Evolutionary conservation across 2,888 invertebrate genomes (phyloP).

Genomic region (Athalia cordata): DNA sequence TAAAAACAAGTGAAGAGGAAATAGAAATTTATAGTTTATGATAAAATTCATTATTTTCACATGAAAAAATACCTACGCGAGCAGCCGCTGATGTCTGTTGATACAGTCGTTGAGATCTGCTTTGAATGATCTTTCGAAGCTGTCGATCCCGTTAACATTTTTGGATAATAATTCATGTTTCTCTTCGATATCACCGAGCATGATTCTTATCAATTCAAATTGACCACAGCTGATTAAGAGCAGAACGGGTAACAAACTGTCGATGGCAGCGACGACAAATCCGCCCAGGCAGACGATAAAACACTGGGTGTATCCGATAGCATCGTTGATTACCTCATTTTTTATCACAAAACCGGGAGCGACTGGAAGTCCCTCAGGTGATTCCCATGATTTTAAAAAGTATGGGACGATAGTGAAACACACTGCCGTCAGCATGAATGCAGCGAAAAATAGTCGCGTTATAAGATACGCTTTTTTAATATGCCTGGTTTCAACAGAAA

Average conservation of each 20-base stretch:
- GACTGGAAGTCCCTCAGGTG: slow-evolving; percentile 1
- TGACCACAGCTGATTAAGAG: slow-evolving; percentile 27
- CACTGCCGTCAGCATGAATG: neutral
- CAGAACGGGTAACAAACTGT: slow-evolving; percentile 18
- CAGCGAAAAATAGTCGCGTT: slow-evolving; percentile 1
- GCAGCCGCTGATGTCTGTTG: slow-evolving; percentile 27
- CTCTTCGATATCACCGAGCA: slow-evolving; percentile 14
- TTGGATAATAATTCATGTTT: neutral
- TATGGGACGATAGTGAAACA: slow-evolving; percentile 13
- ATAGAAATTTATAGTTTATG: neutral
- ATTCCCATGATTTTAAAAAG: neutral
- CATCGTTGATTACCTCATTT: neutral
- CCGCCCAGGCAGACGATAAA: neutral
- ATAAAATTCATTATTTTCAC: neutral
- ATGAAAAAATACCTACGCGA: neutral
- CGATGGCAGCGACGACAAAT: neutral
- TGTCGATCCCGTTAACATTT: neutral
- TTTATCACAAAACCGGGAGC: slow-evolving; percentile 5
- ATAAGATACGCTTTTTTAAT: slow-evolving; percentile 11
- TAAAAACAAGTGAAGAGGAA: neutral
- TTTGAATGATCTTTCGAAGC: slow-evolving; percentile 27
- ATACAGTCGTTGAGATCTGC: slow-evolving; percentile 14
- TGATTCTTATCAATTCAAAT: slow-evolving; percentile 17
- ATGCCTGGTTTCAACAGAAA: slow-evolving; percentile 6
- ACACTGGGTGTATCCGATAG: neutral